Evolutionary conservation across 2,888 invertebrate species (phyloP), one percentile per base, ranked within the genome.

Genomic region (Papilio elwesi): DNA sequence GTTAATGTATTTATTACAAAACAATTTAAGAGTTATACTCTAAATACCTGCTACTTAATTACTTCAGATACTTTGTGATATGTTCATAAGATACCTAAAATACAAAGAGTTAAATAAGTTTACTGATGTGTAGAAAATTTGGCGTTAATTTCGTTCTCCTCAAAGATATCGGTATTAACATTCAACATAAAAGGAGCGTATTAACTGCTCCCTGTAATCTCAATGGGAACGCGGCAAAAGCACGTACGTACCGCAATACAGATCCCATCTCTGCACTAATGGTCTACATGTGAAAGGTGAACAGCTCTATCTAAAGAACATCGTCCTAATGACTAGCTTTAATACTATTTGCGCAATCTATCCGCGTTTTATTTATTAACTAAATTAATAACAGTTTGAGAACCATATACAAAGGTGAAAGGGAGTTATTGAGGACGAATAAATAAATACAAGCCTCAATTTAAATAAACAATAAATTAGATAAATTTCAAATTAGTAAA

Each of bases 281-380:
- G 89, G 88, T 87, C 87, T 88, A 89, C 87, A 92, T 89, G 87
- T 87, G 89, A 90, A 90, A 90, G 90, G 91, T 89, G 89, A 91
- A 92, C 88, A 85, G 88, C 87, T 88, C 83, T 83, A 86, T 88
- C 83, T 81, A 85, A 85, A 78, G 84, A 83, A 85, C 68, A 76
- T 71, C 38, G 47, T 26, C 11, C 16, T 71, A 71, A 71, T 71
- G 85, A 81, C 80, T 82, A 79, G 77, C 80, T 80, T 77, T 63
- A 49, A 62, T 62, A 15, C 43, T 62, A 10, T 38, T 38, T 43
- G 43, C 8, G 15, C 48, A 62, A 47, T 53, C 38, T 13, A 59
- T 59, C 8, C 43, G 13, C 15, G 43, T 11, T 55, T 38, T 53
- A 43, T 55, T 38, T 53, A 43, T 43, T 43, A 9, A 55, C 11